Base-by-base conservation (phyloP, 37 sponge, comb jelly and placozoan genomes). In the Bolinopsis microptera region DNA sequence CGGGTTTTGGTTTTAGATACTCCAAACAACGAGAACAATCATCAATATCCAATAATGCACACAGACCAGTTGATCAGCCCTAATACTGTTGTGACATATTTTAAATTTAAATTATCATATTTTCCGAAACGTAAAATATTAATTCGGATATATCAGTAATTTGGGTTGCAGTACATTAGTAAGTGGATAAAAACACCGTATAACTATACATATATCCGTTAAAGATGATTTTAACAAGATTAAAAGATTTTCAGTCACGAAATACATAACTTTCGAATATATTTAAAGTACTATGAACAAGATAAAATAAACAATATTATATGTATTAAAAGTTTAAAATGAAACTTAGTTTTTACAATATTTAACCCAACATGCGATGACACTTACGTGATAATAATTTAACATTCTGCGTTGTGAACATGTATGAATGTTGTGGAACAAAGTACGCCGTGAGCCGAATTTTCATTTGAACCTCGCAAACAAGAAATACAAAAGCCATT, bases 271-370 rank as follows among this genome's bases (percentile, higher is more conserved):
- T 72, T 72, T 72, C 74, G 74, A 72, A 72, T 72, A 30, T 24
- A 72, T 28, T 30, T 21, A 72, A 72, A 28, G 26, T 30, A 23
- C 74, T 72, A 72, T 72, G 74, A 24, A 72, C 74, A 72, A 8
- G 74, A 21, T 72, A 72, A 72, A 72, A 72, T 72, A 72, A 72
- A 72, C 74, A 72, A 30, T 28, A 72, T 72, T 72, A 72, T 72
- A 72, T 72, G 31, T 72, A 72, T 72, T 28, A 72, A 72, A 72
- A 72, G 74, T 72, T 72, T 72, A 72, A 72, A 72, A 72, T 72
- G 26, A 30, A 72, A 72, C 26, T 72, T 28, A 72, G 61, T 72
- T 72, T 72, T 72, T 72, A 72, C 74, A 72, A 72, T 72, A 5
- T 5, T 72, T 72, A 28, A 30, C 74, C 74, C 26, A 21, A 24